These are phyloP conservation scores for Chironomus tentans DNA, from an alignment of 2,888 invertebrate species.

Conservation along the genomic window DNA sequence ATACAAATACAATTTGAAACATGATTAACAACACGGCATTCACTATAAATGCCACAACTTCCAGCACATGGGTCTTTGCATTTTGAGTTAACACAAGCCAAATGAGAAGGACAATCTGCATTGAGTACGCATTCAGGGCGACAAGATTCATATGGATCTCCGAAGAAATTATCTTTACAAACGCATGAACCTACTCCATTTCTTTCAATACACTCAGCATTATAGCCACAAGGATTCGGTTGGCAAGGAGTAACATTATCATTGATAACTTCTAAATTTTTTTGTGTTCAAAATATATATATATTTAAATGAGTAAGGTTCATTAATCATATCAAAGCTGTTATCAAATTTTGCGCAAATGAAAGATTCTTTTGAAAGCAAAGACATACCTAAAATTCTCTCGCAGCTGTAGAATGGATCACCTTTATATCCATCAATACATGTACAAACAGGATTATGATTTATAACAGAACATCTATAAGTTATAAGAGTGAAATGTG, in stretches of 20 bases:
- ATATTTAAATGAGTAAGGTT: too few species aligned
- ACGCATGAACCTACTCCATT: slow-evolving; percentile 38
- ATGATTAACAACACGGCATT: slow-evolving; percentile 61
- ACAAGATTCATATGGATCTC: background rate
- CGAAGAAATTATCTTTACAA: too few species aligned
- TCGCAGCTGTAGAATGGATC: slow-evolving; percentile 64
- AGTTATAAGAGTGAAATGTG: too few species aligned
- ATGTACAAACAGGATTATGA: slow-evolving; percentile 67
- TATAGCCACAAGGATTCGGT: slow-evolving; percentile 63
- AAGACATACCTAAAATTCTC: background rate
- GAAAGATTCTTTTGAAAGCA: too few species aligned
- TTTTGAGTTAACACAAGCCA: slow-evolving; percentile 58
- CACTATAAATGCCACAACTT: slow-evolving; percentile 43
- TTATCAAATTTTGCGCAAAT: too few species aligned
- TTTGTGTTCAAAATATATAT: too few species aligned
- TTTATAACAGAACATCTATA: slow-evolving; percentile 44
- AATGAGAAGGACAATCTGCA: slow-evolving; percentile 54
- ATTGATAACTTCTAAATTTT: too few species aligned
- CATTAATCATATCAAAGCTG: too few species aligned
- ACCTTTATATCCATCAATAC: slow-evolving; percentile 55
- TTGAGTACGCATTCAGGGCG: slow-evolving; percentile 58
- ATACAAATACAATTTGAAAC: slow-evolving; percentile 60
- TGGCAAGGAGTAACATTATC: slow-evolving; percentile 43
- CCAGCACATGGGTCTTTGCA: slow-evolving; percentile 60
- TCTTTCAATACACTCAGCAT: slow-evolving; percentile 52